These are phyloP conservation scores for Coenonympha glycerion DNA, from an alignment of 2,888 invertebrate species.

Conservation along the genomic window DNA sequence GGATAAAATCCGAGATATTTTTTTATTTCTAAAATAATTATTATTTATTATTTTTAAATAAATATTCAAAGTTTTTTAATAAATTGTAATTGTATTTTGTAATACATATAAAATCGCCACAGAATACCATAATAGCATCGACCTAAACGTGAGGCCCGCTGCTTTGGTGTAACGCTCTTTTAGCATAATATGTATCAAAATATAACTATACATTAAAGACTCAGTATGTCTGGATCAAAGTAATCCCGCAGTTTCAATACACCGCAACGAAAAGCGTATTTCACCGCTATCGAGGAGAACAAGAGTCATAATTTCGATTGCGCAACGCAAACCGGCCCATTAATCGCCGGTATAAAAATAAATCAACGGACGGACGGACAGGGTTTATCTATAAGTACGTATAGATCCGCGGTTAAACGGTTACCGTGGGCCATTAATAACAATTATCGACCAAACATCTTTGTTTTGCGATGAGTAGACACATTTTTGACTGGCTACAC, in stretches of 20 bases:
- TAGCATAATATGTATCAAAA: too few relatives aligned
- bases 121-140: too few relatives aligned
- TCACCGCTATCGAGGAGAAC: slow-evolving; percentile 7
- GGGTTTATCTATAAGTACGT: slow-evolving; percentile 26
- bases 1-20: too few relatives aligned
- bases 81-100: too few relatives aligned
- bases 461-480: slow-evolving; percentile 54
- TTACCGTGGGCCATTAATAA: slow-evolving; percentile 47
- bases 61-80: too few relatives aligned
- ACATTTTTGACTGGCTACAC: slow-evolving; percentile 21
- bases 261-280: slow-evolving; percentile 6
- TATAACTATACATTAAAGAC: too few relatives aligned
- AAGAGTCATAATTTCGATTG: slow-evolving; percentile 17
- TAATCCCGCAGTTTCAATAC: not conserved
- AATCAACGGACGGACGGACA: slow-evolving; percentile 34
- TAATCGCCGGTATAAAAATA: slow-evolving; percentile 27
- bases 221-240: not conserved
- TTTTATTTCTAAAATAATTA: too few relatives aligned
- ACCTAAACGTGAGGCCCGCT: too few relatives aligned
- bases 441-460: slow-evolving; percentile 60
- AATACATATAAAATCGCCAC: too few relatives aligned
- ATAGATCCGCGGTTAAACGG: slow-evolving; percentile 30
- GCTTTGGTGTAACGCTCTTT: too few relatives aligned
- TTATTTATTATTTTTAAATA: too few relatives aligned
- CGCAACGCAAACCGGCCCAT: slow-evolving; percentile 12